Evolutionary conservation across 2,888 invertebrate genomes (phyloP).

Genomic region (Clanis bilineata): DNA sequence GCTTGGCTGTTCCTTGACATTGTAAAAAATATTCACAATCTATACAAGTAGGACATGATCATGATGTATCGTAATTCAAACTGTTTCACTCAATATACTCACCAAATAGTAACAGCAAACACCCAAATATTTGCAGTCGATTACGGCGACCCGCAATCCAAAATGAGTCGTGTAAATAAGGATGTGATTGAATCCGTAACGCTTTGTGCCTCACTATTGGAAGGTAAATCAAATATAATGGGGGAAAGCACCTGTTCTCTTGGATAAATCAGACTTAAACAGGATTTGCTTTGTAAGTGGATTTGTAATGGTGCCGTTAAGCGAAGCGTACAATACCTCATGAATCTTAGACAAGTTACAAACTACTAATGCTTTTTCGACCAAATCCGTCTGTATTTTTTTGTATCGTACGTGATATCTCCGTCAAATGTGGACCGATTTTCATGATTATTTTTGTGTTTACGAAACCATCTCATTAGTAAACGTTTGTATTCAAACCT

Average conservation of each 20-base stretch:
- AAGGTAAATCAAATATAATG: conserved; percentile 3
- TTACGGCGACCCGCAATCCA: neutral
- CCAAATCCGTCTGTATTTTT: too few relatives aligned
- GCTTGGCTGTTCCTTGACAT: too few relatives aligned
- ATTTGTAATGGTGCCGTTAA: neutral
- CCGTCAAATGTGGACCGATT: too few relatives aligned
- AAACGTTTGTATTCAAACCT: too few relatives aligned
- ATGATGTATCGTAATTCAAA: neutral
- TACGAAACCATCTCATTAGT: too few relatives aligned
- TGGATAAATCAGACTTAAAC: conserved; percentile 1
- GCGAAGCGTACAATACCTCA: too few relatives aligned
- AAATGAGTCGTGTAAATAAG: conserved; percentile 9
- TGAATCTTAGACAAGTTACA: too few relatives aligned
- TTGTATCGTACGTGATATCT: too few relatives aligned
- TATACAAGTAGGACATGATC: too few relatives aligned
- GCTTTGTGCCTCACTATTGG: conserved; percentile 5
- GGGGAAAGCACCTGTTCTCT: neutral
- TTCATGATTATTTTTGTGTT: too few relatives aligned
- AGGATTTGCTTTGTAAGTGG: neutral
- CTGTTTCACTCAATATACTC: neutral
- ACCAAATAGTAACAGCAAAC: neutral
- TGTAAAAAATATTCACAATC: too few relatives aligned
- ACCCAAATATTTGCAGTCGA: conserved; percentile 4
- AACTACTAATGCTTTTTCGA: too few relatives aligned
- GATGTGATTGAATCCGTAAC: neutral